These are phyloP conservation scores for Ailurus styani DNA, from an alignment of 2,113 vertebrate genomes.

Conservation along the genomic window DNA sequence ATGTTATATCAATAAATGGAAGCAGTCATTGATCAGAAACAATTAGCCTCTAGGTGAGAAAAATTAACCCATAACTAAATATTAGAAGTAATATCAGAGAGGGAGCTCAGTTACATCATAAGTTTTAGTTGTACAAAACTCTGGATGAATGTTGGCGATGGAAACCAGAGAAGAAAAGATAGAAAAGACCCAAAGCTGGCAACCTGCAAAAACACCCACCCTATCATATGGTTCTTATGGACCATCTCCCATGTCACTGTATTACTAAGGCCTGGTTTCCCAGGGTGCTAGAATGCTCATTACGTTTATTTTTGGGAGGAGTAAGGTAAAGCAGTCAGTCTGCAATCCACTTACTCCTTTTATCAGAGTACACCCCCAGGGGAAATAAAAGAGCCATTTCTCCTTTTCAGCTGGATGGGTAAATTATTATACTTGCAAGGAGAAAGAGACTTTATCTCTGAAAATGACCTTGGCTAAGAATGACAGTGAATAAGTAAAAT, in stretches of 20 bases:
- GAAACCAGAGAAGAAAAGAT: background rate
- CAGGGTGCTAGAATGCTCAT: too few species aligned
- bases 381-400: background rate
- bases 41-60: background rate
- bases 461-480: background rate
- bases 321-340: background rate
- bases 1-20: background rate
- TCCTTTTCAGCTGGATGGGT: background rate
- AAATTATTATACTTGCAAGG: background rate
- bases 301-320: background rate
- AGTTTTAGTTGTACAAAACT: background rate
- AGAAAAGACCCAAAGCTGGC: background rate
- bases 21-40: background rate
- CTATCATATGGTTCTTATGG: fast-evolving
- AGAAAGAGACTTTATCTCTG: background rate
- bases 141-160: background rate
- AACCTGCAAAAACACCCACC: background rate
- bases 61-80: background rate
- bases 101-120: background rate
- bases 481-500: background rate
- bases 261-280: too few species aligned
- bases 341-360: background rate
- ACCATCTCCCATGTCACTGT: background rate
- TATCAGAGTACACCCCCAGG: background rate
- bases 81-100: background rate